Conservation (phyloP, 2,888 invertebrate genomes). For the Ceriagrion tenellum region DNA sequence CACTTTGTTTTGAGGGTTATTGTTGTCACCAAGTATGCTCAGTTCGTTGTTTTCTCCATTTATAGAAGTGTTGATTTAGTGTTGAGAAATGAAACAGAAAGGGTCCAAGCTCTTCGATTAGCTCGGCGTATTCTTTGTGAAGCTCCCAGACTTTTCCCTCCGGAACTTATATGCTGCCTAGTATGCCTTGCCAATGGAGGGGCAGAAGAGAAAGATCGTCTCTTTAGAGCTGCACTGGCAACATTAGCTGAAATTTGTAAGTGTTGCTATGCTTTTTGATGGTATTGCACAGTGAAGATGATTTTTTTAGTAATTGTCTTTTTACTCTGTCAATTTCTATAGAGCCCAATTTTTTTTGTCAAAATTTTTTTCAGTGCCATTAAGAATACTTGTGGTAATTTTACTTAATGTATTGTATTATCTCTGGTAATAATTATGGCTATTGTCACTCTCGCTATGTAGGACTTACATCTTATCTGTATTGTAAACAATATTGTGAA, state of each 20-base stretch:
- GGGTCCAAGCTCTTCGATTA: constrained; percentile 93
- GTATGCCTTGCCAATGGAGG: constrained; percentile 91
- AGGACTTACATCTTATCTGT: no score
- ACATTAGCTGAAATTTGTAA: constrained; percentile 92
- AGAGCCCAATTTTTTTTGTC: no score
- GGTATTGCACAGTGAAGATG: neutral
- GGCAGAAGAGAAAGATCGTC: constrained; percentile 88
- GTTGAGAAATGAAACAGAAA: constrained; percentile 89
- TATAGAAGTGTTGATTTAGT: constrained; percentile 92
- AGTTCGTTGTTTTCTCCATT: constrained; percentile 60
- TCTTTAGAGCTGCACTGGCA: constrained; percentile 91
- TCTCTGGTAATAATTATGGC: no score
- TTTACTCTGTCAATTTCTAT: no score
- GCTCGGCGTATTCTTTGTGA: constrained; percentile 85
- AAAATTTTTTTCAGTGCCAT: no score
- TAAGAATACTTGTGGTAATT: no score
- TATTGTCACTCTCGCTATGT: no score
- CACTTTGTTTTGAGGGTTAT: constrained; percentile 66
- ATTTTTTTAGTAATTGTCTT: neutral
- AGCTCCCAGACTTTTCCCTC: constrained; percentile 85
- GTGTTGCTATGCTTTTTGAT: constrained; percentile 72
- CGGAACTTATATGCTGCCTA: constrained; percentile 88
- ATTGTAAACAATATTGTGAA: no score
- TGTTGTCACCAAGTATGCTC: no score
- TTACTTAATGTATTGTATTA: no score